Percentiles rank a stretch among this genome's conserved stretches.
Conservation (phyloP, 2,113 vertebrate genomes). For the Spermophilus dauricus region DNA sequence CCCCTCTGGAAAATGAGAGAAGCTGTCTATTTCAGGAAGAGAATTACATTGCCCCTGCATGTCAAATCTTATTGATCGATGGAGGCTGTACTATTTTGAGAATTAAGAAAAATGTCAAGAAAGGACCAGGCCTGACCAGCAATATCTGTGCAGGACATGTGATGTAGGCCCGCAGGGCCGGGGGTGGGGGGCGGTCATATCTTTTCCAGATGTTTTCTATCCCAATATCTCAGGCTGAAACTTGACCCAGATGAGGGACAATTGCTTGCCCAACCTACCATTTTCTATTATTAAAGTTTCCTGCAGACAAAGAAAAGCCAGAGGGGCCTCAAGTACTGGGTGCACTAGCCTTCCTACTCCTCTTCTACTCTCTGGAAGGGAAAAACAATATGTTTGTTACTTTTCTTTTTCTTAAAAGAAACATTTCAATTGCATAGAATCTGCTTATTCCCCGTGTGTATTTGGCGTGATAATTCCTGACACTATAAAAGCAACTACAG, state of each 20-base stretch:
- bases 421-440: not conserved
- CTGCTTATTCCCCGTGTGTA: not conserved
- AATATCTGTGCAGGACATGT: not conserved
- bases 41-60: not conserved
- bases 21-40: not conserved
- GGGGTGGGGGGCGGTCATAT: fast-evolving
- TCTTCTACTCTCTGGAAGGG: not conserved
- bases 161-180: not conserved
- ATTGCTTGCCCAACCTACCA: not conserved
- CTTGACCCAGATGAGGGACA: not conserved
- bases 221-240: not conserved
- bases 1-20: not conserved
- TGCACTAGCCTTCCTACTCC: not conserved
- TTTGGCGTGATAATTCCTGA: slow-evolving; percentile 5
- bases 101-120: not conserved
- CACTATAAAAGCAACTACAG: not conserved
- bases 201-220: not conserved
- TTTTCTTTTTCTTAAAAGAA: slow-evolving; percentile 3
- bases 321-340: too few species aligned
- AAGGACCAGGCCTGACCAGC: not conserved
- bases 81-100: not conserved
- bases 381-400: not conserved
- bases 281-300: not conserved
- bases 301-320: not conserved
- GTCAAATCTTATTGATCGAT: not conserved